Evolutionary conservation across 2,113 vertebrate genomes (phyloP), one percentile per base, ranked within the genome.

Genomic region (Macroglossus sobrinus): DNA sequence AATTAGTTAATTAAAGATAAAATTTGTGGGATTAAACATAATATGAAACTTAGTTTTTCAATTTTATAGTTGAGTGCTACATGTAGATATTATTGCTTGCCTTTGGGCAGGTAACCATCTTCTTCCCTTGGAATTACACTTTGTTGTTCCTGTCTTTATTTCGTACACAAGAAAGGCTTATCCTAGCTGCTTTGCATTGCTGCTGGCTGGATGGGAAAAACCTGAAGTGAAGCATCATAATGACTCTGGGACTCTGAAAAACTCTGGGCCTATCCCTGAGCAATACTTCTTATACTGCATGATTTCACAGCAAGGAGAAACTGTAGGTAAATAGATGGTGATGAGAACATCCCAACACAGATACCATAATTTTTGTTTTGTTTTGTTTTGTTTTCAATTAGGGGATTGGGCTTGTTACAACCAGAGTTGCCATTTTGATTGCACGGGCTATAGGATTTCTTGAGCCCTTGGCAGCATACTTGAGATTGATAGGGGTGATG

Each of bases 1-100:
- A 66, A 84, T 80, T 50, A 69, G 33, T 72, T 61, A 66, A 69
- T 53, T 84, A 55, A 92, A 88, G 30, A 55, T 68, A 30, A 43
- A 63, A 22, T 59, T 45, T 93, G 28, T 53, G 40, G 22, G 30
- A 57, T 94, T 84, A 45, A 50, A 66, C 40, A 55, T 47, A 47
- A 45, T 50, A 21, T 53, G 35, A 59, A 82, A 59, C 10, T 40
- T 30, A n/a, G 81, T 79, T 40, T 63, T 81, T 90, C 66, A 24
- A 63, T 78, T 94, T 43, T 84, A 80, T 0, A 10, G 12, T 57
- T 53, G 33, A 64, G 4, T 47, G 14, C 26, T 61, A 72, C 53
- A 63, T n/a, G 16, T 47, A 72, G 22, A 43, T 57, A 22, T 18
- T 30, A 3, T 53, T 91, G 21, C 50, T 91, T 40, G 19, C 53